Evolutionary conservation across 1,140 invertebrate genomes (phyloP).

Genomic region (Papilio xuthus): DNA sequence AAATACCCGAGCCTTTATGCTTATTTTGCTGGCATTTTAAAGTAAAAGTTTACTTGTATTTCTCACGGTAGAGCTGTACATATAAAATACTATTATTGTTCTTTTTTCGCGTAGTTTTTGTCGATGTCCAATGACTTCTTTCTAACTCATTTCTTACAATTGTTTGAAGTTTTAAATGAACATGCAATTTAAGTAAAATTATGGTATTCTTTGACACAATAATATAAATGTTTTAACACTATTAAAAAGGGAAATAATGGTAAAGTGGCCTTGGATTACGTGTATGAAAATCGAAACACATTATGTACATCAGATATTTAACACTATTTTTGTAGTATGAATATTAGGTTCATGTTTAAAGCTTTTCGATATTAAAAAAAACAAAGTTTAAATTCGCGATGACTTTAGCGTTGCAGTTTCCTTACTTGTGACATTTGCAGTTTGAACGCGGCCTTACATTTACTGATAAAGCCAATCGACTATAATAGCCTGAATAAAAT

Average conservation of each 20-base stretch:
- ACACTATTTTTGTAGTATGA: background rate
- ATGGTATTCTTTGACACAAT: too few species aligned
- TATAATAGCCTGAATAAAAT: background rate
- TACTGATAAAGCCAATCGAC: background rate
- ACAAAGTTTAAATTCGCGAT: background rate
- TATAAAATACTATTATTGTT: background rate
- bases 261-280: background rate
- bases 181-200: too few species aligned
- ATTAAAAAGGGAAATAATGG: background rate
- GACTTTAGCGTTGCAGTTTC: background rate
- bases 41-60: background rate
- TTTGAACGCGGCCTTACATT: background rate
- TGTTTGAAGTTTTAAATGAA: too few species aligned
- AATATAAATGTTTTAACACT: too few species aligned
- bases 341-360: background rate
- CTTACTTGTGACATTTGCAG: conserved; percentile 7
- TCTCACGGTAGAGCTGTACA: background rate
- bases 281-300: background rate
- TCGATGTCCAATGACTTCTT: background rate
- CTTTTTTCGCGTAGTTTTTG: background rate
- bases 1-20: background rate
- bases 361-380: background rate
- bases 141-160: background rate
- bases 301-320: background rate
- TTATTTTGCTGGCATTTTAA: background rate